A percentile compares a stretch with the other conserved stretches of the same genome.
Conservation (phyloP, 2,113 vertebrate species). For the Dunckerocampus dactyliophorus region DNA sequence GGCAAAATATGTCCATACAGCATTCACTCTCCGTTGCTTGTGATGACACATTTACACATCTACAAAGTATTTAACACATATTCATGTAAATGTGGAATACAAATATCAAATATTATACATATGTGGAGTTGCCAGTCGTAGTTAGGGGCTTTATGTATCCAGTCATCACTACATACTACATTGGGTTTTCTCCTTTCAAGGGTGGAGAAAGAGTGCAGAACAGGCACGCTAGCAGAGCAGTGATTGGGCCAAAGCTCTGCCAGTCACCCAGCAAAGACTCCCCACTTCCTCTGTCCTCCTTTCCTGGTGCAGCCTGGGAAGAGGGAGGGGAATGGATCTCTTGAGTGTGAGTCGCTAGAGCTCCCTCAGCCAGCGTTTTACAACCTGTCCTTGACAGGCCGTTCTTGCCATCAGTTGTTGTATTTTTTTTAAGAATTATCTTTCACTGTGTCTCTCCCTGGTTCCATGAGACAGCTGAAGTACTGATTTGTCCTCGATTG, state of each 20-base stretch:
- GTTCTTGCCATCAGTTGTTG: not conserved
- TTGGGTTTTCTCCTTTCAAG: constrained; percentile 22
- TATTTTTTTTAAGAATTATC: not conserved
- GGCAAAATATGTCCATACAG: constrained; percentile 22
- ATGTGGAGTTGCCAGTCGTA: constrained; percentile 6
- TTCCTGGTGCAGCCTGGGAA: constrained; percentile 64
- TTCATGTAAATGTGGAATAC: not conserved
- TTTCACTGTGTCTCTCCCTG: constrained; percentile 36
- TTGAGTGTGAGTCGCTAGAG: constrained; percentile 49
- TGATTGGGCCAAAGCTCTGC: constrained; percentile 61
- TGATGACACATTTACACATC: constrained; percentile 29
- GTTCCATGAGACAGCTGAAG: constrained; percentile 27
- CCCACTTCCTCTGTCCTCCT: constrained; percentile 68
- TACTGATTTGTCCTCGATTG: constrained; percentile 38
- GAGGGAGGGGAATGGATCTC: constrained; percentile 65
- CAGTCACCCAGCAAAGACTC: constrained; percentile 57
- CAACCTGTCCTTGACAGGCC: constrained; percentile 65
- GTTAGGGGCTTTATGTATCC: constrained; percentile 25
- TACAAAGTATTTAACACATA: constrained; percentile 31
- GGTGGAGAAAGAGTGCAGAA: constrained; percentile 33
- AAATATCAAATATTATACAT: not conserved
- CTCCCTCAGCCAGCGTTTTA: constrained; percentile 55
- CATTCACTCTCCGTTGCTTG: constrained; percentile 17
- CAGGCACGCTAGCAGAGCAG: constrained; percentile 33
- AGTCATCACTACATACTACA: constrained; percentile 27